Evolutionary conservation across 2,888 invertebrate genomes (phyloP).

Genomic region (Tholera decimalis): DNA sequence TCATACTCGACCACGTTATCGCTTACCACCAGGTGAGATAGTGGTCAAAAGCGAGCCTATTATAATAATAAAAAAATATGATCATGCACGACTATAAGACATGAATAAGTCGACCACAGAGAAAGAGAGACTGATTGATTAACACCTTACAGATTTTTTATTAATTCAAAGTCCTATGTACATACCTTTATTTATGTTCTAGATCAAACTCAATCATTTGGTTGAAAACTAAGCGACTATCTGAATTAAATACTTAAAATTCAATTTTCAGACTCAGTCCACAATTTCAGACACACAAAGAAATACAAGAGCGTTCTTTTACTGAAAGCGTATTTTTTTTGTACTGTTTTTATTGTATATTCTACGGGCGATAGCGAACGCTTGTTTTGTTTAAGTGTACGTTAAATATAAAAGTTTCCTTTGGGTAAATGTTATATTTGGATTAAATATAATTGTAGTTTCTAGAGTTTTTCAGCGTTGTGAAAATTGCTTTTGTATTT

Average conservation of each 20-base stretch:
- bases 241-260: constrained; percentile 46
- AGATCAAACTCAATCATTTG: constrained; percentile 26
- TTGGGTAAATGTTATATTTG: background rate
- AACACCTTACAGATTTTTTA: background rate
- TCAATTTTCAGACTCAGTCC: constrained; percentile 37
- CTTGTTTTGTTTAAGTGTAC: constrained; percentile 8
- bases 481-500: background rate
- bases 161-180: background rate
- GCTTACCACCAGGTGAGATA: no score
- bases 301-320: constrained; percentile 17
- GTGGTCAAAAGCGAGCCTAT: background rate
- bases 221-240: constrained; percentile 6
- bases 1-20: background rate
- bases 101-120: no score
- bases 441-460: background rate
- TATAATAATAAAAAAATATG: no score
- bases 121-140: background rate
- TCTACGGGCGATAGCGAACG: background rate
- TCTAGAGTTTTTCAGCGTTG: background rate
- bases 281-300: constrained; percentile 50
- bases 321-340: constrained; percentile 16
- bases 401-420: constrained; percentile 5
- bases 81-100: no score
- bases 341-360: constrained; percentile 13
- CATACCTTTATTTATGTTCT: background rate